phyloP scores from a whole-genome alignment of 2,888 invertebrate species.

The Poecilus cupreus region DNA sequence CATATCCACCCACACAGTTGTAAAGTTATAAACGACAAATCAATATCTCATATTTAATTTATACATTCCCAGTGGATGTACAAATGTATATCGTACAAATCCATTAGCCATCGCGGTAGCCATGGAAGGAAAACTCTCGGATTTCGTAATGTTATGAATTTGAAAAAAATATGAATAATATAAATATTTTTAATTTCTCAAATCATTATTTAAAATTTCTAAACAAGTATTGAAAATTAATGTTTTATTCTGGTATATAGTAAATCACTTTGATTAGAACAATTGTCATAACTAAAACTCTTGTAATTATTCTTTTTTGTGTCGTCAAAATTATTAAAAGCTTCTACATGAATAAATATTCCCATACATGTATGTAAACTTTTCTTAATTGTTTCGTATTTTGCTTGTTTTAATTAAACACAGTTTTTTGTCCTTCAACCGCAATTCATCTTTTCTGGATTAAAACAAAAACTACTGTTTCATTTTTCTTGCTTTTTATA shows the following conservation, averaged over 20 bases:
- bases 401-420: background rate
- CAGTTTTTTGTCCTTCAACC: background rate
- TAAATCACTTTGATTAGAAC: background rate
- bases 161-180: no score
- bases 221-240: no score
- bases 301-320: no score
- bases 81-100: constrained; percentile 11
- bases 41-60: constrained; percentile 50
- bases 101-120: constrained; percentile 6
- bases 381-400: background rate
- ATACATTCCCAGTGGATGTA: constrained; percentile 26
- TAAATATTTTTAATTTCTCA: no score
- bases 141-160: background rate
- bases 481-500: background rate
- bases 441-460: background rate
- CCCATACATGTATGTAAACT: background rate
- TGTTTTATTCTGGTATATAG: background rate
- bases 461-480: background rate
- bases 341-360: background rate
- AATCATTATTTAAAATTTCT: no score
- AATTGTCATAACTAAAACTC: no score
- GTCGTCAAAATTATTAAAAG: background rate
- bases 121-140: background rate
- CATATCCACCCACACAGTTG: background rate
- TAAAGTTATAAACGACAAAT: constrained; percentile 27